A percentile compares a stretch with the other conserved stretches of the same genome.
These are phyloP conservation scores for Panthera leo DNA, from an alignment of 2,113 vertebrate species.

Conservation along the genomic window DNA sequence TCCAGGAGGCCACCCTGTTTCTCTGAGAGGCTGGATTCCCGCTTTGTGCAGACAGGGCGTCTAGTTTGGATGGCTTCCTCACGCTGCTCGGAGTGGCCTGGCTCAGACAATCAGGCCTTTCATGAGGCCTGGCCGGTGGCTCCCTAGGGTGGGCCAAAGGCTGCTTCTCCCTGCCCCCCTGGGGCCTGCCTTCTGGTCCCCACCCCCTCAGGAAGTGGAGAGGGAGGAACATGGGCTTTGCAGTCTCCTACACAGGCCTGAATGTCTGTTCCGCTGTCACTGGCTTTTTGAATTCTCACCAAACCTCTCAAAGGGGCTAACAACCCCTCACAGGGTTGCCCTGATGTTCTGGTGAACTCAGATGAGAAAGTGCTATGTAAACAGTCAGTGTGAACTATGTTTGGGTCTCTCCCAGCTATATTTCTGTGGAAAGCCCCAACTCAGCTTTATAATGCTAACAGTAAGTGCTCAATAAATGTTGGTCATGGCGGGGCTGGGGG, in stretches of 20 bases:
- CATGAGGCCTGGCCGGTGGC: not conserved
- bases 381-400: not conserved
- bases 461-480: not conserved
- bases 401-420: not conserved
- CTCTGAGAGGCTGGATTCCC: not conserved
- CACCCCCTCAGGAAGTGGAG: not conserved
- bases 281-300: not conserved
- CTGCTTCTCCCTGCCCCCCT: not conserved
- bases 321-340: not conserved
- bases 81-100: not conserved
- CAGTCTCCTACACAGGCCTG: not conserved
- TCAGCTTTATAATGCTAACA: not conserved
- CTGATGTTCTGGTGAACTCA: not conserved
- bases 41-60: not conserved
- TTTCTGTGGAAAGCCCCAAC: not conserved
- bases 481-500: not conserved
- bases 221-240: not conserved
- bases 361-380: not conserved
- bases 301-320: not conserved
- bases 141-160: not conserved
- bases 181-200: not conserved
- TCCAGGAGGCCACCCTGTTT: not conserved
- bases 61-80: not conserved
- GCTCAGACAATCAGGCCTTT: conserved; percentile 40
- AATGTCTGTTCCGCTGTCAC: not conserved